These are phyloP conservation scores for Blastomussa wellsi DNA, from an alignment of 92 coral and sea anemone species.

Conservation along the genomic window DNA sequence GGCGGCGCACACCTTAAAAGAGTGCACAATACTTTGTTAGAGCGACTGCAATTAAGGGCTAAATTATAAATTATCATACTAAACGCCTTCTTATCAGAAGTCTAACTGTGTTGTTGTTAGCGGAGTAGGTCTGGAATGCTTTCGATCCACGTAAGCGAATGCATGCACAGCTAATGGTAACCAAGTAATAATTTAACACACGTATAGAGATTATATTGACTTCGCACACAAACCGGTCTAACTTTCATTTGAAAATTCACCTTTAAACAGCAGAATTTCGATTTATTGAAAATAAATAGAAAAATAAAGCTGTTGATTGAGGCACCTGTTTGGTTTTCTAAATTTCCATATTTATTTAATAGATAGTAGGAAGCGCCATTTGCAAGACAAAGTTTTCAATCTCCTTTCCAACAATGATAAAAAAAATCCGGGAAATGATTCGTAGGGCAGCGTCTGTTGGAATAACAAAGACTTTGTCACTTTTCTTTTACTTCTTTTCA, in stretches of 20 bases:
- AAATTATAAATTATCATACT: not conserved
- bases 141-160: not conserved
- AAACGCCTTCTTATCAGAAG: slow-evolving; percentile 8
- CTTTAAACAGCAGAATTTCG: not conserved
- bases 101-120: not conserved
- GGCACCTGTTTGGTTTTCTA: not conserved
- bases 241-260: not conserved
- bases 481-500: not conserved
- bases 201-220: not conserved
- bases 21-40: slow-evolving; percentile 1
- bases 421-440: not conserved
- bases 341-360: not conserved
- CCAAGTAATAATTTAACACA: not conserved
- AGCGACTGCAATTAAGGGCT: not conserved
- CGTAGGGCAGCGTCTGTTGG: not conserved
- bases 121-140: not conserved
- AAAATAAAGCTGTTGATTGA: not conserved
- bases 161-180: not conserved
- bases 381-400: not conserved
- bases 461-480: not conserved
- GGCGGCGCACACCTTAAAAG: not conserved
- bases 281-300: not conserved
- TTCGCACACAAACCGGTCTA: not conserved
- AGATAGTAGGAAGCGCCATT: not conserved
- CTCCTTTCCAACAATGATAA: not conserved